A percentile compares a stretch with the other conserved stretches of the same genome.
These are phyloP conservation scores for Allacma fusca DNA, from an alignment of 2,888 invertebrate species.

Conservation along the genomic window DNA sequence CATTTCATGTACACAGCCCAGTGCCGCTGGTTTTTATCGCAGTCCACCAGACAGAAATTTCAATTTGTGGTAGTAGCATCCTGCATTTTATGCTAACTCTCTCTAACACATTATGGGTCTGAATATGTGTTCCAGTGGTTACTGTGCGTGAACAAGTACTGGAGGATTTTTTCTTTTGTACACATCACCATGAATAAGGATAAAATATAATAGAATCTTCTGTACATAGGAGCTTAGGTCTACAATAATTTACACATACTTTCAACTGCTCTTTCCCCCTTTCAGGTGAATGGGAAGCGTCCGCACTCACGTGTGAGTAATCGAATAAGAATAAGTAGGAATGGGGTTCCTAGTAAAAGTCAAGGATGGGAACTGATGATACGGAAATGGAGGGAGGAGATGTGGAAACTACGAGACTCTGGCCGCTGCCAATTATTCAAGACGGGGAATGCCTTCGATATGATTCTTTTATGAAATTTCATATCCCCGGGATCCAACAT, in stretches of 20 bases:
- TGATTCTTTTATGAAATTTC: too few relatives aligned
- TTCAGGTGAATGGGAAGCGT: not conserved
- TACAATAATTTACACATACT: not conserved
- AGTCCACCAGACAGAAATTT: constrained; percentile 40
- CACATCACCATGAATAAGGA: not conserved
- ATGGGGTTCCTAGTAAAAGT: too few relatives aligned
- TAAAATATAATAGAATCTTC: not conserved
- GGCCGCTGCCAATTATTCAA: too few relatives aligned
- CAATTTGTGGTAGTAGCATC: constrained; percentile 35
- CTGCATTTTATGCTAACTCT: constrained; percentile 30
- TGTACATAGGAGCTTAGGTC: not conserved
- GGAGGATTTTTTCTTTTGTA: too few relatives aligned
- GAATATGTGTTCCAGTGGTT: not conserved
- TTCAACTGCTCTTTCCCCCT: not conserved
- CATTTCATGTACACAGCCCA: not conserved
- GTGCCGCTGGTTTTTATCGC: constrained; percentile 27
- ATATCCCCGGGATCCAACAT: too few relatives aligned
- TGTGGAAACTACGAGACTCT: too few relatives aligned
- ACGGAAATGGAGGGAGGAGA: too few relatives aligned
- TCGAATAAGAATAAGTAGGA: too few relatives aligned
- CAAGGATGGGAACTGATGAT: too few relatives aligned
- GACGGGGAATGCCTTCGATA: too few relatives aligned
- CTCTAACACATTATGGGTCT: not conserved
- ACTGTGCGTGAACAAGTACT: too few relatives aligned
- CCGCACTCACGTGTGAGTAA: not conserved